Evolutionary conservation across 2,113 vertebrate species (phyloP), one percentile per base, ranked within the genome.

Genomic region (Triplophysa dalaica): DNA sequence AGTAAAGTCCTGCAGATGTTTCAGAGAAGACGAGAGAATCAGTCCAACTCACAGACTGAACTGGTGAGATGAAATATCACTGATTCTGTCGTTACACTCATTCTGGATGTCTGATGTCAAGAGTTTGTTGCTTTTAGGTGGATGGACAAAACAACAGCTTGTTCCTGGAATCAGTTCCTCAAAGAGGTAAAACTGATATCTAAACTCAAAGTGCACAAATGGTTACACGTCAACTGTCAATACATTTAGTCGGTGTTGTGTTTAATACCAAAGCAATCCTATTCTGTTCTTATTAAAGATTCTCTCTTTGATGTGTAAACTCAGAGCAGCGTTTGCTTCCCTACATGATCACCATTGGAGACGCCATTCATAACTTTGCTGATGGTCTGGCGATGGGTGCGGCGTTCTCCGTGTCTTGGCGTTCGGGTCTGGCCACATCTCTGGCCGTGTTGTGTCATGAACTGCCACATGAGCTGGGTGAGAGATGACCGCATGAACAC

Each of bases 371-470:
- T 88, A 97, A 97, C 88, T 96, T 97, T 26, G 95, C 96, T 0
- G 96, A 97, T 0, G 96, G 96, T 8, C 89, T 97, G 82, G 95
- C 96, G 0, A 80, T 97, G 0, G 96, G 95, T 0, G 95, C 95
- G 0, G 95, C 96, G 26, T 97, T 97, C 85, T 87, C 94, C 1
- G 72, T 95, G 52, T 96, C 95, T 1, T 96, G 94, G 95, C 93
- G 84, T 68, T 94, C 95, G 0, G 96, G 96, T 2, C 84, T 97
- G 84, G 93, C 95, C 81, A 97, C 96, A 0, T 95, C 95, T 0
- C 66, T 97, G 74, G 96, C 96, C 0, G 94, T 97, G 0, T 83
- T 96, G 56, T 96, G 94, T 85, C 95, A 97, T 7, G 95, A 97
- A 58, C 78, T 96, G 64, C 95, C 95, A 0, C 95, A 97, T 8